phyloP scores from a whole-genome alignment of 2,888 invertebrate species.

The Carterocephalus palaemon region DNA sequence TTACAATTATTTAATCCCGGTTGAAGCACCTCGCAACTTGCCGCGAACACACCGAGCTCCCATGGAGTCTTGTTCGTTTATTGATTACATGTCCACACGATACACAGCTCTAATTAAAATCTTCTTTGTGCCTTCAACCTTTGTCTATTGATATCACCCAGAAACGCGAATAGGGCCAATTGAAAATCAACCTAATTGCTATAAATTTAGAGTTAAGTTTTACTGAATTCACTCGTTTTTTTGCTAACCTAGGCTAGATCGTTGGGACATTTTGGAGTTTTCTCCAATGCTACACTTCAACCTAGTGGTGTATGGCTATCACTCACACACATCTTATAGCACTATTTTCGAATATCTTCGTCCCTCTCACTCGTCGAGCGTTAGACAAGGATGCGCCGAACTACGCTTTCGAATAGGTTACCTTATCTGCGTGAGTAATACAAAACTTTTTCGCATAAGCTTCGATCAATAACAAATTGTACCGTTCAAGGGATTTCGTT shows the following conservation, averaged over 20 bases:
- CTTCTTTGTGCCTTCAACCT: too few species aligned
- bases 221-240: too few species aligned
- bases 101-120: too few species aligned
- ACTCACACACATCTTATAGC: slow-evolving; percentile 17
- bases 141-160: too few species aligned
- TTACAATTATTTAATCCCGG: too few species aligned
- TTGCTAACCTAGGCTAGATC: slow-evolving; percentile 18
- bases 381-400: slow-evolving; percentile 20
- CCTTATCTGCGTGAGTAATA: slow-evolving; percentile 61
- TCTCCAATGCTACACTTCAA: slow-evolving; percentile 21
- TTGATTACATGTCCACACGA: too few species aligned
- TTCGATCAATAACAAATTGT: slow-evolving; percentile 66
- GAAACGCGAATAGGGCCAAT: too few species aligned
- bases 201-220: too few species aligned
- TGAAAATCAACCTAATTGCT: too few species aligned
- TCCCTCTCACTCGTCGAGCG: slow-evolving; percentile 9
- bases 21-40: too few species aligned
- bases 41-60: too few species aligned
- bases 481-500: slow-evolving; percentile 26
- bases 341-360: slow-evolving; percentile 15
- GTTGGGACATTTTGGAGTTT: slow-evolving; percentile 16
- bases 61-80: too few species aligned
- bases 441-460: slow-evolving; percentile 72
- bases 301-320: slow-evolving; percentile 3
- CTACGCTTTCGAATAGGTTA: slow-evolving; percentile 26